phyloP scores from a whole-genome alignment of 1,140 invertebrate genomes.

The Megalopta genalis region DNA sequence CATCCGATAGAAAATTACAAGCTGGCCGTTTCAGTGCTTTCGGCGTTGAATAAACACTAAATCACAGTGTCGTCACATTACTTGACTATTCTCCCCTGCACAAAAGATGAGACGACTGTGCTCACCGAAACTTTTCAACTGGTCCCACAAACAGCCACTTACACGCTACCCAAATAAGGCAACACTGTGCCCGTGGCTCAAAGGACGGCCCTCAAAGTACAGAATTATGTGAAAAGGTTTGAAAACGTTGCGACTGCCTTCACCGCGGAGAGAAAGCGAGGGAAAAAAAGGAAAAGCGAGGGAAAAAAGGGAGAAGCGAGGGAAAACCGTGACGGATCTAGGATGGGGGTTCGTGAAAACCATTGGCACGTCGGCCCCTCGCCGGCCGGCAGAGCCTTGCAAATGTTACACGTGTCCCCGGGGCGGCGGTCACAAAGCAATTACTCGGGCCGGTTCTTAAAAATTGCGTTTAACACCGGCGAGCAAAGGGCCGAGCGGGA shows the following conservation, averaged over 20 bases:
- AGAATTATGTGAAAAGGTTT: background rate
- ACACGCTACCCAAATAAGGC: background rate
- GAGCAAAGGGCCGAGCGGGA: slow-evolving; percentile 13
- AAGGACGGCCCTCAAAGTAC: background rate
- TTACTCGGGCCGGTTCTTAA: slow-evolving; percentile 46
- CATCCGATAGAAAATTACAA: too few relatives aligned
- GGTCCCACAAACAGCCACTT: background rate
- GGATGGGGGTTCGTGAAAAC: slow-evolving; percentile 17
- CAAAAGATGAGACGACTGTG: background rate
- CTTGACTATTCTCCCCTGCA: background rate
- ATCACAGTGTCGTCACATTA: background rate
- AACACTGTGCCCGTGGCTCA: background rate
- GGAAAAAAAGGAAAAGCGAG: too few relatives aligned
- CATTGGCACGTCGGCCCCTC: slow-evolving; percentile 29
- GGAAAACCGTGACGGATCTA: background rate
- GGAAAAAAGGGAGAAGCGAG: too few relatives aligned
- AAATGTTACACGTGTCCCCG: slow-evolving; percentile 17
- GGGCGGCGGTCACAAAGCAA: slow-evolving; percentile 24
- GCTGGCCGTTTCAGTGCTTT: too few relatives aligned
- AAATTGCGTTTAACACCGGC: slow-evolving; percentile 46
- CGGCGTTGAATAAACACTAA: background rate
- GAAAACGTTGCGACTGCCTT: background rate
- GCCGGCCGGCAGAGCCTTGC: slow-evolving; percentile 3
- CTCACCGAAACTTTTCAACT: background rate
- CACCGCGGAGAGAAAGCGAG: too few relatives aligned